Evolutionary conservation across 2,797 vertebrate species (phyloP).

Genomic region (Chloroceryle amazona): DNA sequence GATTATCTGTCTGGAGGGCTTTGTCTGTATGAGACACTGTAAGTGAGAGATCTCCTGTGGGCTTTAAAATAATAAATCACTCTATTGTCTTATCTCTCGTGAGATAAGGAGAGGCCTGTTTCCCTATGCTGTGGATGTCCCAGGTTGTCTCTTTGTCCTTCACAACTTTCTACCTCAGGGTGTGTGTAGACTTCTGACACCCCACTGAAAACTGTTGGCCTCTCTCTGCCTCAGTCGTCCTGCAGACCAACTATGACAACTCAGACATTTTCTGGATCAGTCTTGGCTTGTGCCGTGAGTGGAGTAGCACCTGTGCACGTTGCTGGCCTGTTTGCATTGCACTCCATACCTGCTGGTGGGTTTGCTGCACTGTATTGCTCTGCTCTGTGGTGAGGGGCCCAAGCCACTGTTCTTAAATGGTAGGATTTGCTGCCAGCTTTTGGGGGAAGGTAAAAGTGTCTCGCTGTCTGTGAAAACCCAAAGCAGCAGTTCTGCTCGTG

Average conservation of each 20-base stretch:
- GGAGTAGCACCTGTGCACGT: background rate
- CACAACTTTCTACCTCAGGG: background rate
- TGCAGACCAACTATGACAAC: background rate
- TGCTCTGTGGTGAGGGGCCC: background rate
- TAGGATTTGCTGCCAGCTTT: background rate
- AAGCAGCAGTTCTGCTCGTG: background rate
- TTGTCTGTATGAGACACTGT: background rate
- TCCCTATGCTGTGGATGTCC: background rate
- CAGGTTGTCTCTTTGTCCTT: background rate
- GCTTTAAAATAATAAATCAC: background rate
- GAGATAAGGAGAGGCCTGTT: background rate
- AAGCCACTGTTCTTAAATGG: background rate
- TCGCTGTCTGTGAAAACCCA: background rate
- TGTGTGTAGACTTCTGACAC: background rate
- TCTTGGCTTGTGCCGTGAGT: background rate
- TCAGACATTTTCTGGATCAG: background rate
- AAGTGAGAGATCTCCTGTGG: slow-evolving; percentile 14
- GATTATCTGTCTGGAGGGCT: slow-evolving; percentile 42
- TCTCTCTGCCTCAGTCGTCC: background rate
- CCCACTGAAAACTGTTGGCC: background rate
- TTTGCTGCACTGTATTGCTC: background rate
- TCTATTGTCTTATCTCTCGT: background rate
- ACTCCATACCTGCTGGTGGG: background rate
- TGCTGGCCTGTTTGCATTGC: background rate
- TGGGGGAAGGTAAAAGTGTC: background rate